Conservation (phyloP, 2,888 invertebrate genomes). For the Epirrhoe tristata region DNA sequence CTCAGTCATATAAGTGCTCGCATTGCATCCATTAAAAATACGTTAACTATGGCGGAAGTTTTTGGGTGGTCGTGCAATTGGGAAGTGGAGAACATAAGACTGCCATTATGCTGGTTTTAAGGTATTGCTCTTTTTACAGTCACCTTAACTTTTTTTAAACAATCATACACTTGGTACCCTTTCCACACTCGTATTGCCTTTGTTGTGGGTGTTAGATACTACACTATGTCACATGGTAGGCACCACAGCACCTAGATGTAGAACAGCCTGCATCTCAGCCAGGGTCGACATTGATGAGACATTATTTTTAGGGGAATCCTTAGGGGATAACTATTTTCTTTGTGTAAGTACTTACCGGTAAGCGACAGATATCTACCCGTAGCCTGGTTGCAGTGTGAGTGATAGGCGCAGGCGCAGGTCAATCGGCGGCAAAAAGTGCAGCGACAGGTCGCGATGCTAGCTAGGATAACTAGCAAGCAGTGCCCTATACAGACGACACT, state of each 20-base stretch:
- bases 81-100: neutral
- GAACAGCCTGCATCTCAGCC: no score
- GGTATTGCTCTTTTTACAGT: neutral
- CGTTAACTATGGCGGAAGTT: neutral
- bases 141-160: neutral
- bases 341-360: neutral
- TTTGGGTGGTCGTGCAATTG: neutral
- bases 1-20: neutral
- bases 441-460: slow-evolving; percentile 38
- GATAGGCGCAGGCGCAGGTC: slow-evolving; percentile 40
- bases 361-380: neutral
- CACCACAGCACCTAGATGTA: no score
- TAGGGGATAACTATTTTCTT: no score
- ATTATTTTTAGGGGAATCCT: neutral
- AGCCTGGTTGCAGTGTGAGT: neutral
- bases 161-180: no score
- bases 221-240: no score
- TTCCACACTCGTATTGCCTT: no score
- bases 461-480: slow-evolving; percentile 40
- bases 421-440: slow-evolving; percentile 42
- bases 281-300: neutral
- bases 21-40: neutral
- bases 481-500: slow-evolving; percentile 3
- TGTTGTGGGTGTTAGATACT: no score
- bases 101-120: neutral